phyloP scores from a whole-genome alignment of 1,140 invertebrate genomes.

The Drosophila hydei region DNA sequence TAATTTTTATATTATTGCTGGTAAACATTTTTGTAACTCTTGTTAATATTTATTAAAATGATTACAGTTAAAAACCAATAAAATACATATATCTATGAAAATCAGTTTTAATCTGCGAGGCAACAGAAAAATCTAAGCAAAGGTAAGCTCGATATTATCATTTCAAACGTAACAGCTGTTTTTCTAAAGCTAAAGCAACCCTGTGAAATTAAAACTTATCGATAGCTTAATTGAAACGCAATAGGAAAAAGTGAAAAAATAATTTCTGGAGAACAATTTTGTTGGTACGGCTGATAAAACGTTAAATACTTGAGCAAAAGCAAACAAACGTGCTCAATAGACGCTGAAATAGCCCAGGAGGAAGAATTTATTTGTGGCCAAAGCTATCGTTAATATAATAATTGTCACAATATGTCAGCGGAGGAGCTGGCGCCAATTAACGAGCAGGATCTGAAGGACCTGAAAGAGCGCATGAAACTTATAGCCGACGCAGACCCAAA shows the following conservation, averaged over 20 bases:
- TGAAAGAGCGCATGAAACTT: constrained; percentile 88
- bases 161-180: constrained; percentile 34
- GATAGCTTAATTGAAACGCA: constrained; percentile 44
- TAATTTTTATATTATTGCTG: constrained; percentile 43
- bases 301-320: background rate
- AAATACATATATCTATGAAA: constrained; percentile 30
- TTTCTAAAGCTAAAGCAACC: constrained; percentile 14
- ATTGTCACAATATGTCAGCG: constrained; percentile 71
- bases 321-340: background rate
- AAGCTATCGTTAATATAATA: constrained; percentile 5
- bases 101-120: background rate
- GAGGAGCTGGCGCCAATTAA: constrained; percentile 85
- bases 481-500: constrained; percentile 88
- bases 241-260: constrained; percentile 49
- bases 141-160: background rate
- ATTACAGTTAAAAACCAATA: constrained; percentile 60
- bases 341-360: background rate
- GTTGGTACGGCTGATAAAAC: constrained; percentile 10
- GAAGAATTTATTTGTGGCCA: background rate
- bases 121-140: background rate
- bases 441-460: constrained; percentile 87
- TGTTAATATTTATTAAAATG: constrained; percentile 68
- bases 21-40: constrained; percentile 37
- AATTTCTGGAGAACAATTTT: constrained; percentile 9
- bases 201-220: constrained; percentile 23